These are phyloP conservation scores for Gastrophysa polygoni DNA, from an alignment of 2,888 invertebrate genomes.

Conservation along the genomic window DNA sequence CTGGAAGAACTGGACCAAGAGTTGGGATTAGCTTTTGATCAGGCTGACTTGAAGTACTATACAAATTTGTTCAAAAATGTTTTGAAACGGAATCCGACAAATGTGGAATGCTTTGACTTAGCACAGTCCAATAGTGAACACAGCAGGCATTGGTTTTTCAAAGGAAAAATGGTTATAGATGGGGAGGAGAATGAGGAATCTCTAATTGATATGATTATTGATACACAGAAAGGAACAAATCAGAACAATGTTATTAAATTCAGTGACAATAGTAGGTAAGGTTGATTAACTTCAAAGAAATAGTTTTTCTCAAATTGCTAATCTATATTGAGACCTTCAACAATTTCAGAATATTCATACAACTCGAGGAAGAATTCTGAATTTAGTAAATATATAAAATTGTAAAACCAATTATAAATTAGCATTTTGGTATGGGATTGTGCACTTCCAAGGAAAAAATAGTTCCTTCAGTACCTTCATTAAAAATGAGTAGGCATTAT, in stretches of 20 bases:
- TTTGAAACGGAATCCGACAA: conserved; percentile 90
- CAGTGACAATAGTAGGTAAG: conserved; percentile 92
- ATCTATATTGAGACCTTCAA: too few relatives aligned
- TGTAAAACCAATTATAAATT: too few relatives aligned
- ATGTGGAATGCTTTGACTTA: conserved; percentile 96
- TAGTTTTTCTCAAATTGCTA: too few relatives aligned
- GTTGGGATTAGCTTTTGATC: conserved; percentile 86
- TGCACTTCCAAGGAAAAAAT: too few relatives aligned
- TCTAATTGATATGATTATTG: conserved; percentile 90
- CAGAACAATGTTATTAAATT: conserved; percentile 96
- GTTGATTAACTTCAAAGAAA: not conserved
- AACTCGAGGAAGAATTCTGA: too few relatives aligned
- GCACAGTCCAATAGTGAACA: conserved; percentile 99
- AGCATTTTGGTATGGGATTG: too few relatives aligned
- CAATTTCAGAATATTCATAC: too few relatives aligned
- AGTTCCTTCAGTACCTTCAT: too few relatives aligned
- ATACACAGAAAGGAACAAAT: conserved; percentile 85
- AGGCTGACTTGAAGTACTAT: conserved; percentile 91
- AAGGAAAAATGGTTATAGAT: conserved; percentile 86
- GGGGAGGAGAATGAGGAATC: conserved; percentile 79
- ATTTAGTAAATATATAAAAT: too few relatives aligned
- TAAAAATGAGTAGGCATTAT: too few relatives aligned
- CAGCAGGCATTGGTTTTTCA: conserved; percentile 98
- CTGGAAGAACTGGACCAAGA: conserved; percentile 71
- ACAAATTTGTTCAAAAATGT: conserved; percentile 82